A percentile compares a stretch with the other conserved stretches of the same genome.
Evolutionary conservation across 2,113 vertebrate genomes (phyloP).

Genomic region (Salvelinus namaycush): DNA sequence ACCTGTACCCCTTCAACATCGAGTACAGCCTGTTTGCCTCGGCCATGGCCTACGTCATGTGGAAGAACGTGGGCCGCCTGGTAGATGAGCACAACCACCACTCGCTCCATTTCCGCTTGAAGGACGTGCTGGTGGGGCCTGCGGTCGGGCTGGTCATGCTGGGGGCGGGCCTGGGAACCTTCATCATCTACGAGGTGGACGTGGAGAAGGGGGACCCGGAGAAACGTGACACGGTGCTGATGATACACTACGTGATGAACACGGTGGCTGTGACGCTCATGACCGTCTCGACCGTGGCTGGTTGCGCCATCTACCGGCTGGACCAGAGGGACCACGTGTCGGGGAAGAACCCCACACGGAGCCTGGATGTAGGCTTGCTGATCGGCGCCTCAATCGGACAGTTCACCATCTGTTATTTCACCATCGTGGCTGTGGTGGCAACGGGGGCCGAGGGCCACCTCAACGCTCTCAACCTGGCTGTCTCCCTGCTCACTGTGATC

Average conservation of each 20-base stretch:
- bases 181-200: constrained; percentile 87
- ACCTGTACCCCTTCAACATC: constrained; percentile 92
- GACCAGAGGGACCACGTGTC: constrained; percentile 85
- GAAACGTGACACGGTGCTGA: constrained; percentile 69
- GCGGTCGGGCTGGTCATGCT: constrained; percentile 77
- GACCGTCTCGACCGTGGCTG: constrained; percentile 76
- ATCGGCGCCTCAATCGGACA: constrained; percentile 89
- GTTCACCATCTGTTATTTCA: constrained; percentile 89
- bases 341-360: constrained; percentile 91
- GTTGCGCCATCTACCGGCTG: constrained; percentile 80
- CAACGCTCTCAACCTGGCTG: constrained; percentile 77
- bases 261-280: constrained; percentile 83
- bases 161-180: constrained; percentile 81
- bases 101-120: constrained; percentile 70
- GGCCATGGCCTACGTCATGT: constrained; percentile 91
- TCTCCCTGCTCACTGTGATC: constrained; percentile 81
- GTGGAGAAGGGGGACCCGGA: constrained; percentile 53
- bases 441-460: constrained; percentile 66
- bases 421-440: constrained; percentile 84
- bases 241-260: constrained; percentile 85
- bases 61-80: constrained; percentile 89
- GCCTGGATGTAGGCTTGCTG: constrained; percentile 87
- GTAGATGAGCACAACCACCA: constrained; percentile 70
- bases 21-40: constrained; percentile 95
- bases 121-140: constrained; percentile 76